These are phyloP conservation scores for Trinectes maculatus DNA, from an alignment of 2,113 vertebrate genomes.

Conservation along the genomic window DNA sequence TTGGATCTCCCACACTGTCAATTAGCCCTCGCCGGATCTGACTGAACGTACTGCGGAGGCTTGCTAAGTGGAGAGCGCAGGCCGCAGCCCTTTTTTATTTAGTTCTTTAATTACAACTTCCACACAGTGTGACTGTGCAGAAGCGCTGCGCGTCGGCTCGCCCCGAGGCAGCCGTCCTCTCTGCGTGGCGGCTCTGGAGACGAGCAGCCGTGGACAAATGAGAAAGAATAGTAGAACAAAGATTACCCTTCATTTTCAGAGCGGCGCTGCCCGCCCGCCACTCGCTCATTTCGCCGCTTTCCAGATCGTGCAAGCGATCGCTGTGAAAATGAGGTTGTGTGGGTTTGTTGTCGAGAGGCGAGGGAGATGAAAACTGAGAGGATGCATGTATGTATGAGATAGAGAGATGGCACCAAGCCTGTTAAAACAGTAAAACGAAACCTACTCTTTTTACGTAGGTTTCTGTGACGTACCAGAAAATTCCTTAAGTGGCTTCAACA, in stretches of 20 bases:
- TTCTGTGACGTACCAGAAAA: slow-evolving; percentile 22
- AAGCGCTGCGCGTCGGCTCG: slow-evolving; percentile 36
- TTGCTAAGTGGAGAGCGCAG: slow-evolving; percentile 59
- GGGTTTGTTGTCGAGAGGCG: slow-evolving; percentile 32
- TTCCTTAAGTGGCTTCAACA: slow-evolving; percentile 9
- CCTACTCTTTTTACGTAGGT: not conserved
- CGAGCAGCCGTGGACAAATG: slow-evolving; percentile 37
- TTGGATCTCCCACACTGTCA: slow-evolving; percentile 74
- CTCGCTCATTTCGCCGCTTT: slow-evolving; percentile 31
- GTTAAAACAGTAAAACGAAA: slow-evolving; percentile 8
- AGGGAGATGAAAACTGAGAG: slow-evolving; percentile 7
- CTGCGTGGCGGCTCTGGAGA: slow-evolving; percentile 42
- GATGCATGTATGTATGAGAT: slow-evolving; percentile 7
- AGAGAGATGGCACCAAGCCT: slow-evolving; percentile 4
- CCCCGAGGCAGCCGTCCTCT: slow-evolving; percentile 39
- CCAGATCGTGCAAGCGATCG: slow-evolving; percentile 33
- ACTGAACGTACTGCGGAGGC: slow-evolving; percentile 49
- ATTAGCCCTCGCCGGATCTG: slow-evolving; percentile 57
- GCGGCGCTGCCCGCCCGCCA: slow-evolving; percentile 2
- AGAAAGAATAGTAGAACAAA: slow-evolving; percentile 57
- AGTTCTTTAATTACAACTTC: slow-evolving; percentile 77
- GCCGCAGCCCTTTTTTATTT: slow-evolving; percentile 64
- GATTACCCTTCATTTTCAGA: slow-evolving; percentile 58
- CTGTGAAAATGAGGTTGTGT: slow-evolving; percentile 43
- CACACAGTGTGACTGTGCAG: slow-evolving; percentile 55